A percentile compares a stretch with the other conserved stretches of the same genome.
phyloP scores from a whole-genome alignment of 2,797 vertebrate genomes.

The Poecilia gillii region DNA sequence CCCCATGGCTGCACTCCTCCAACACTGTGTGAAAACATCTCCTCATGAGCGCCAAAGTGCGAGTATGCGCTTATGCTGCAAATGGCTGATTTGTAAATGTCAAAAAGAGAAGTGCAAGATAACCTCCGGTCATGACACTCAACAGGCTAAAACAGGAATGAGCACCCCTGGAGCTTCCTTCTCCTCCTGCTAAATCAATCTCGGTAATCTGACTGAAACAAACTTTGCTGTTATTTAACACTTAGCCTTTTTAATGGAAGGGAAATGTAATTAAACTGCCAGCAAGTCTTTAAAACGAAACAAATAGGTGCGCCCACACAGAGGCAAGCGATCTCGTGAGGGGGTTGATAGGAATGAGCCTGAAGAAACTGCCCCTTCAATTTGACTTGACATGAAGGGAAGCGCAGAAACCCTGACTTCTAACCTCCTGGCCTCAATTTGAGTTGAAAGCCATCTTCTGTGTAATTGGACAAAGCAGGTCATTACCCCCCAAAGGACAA shows the following conservation, averaged over 20 bases:
- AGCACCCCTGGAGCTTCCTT: conserved; percentile 11
- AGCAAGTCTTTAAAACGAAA: conserved; percentile 13
- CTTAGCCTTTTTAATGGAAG: not conserved
- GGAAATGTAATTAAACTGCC: conserved; percentile 36
- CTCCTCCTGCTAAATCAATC: conserved; percentile 12
- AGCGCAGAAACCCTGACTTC: conserved; percentile 42
- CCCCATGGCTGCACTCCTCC: conserved; percentile 33
- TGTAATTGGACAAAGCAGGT: conserved; percentile 56
- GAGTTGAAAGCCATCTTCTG: conserved; percentile 35
- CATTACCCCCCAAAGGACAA: conserved; percentile 40
- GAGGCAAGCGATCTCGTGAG: not conserved
- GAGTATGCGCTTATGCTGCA: conserved; percentile 40
- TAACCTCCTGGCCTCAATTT: conserved; percentile 59
- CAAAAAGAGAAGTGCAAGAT: conserved; percentile 31
- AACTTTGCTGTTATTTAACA: not conserved
- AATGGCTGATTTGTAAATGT: conserved; percentile 56
- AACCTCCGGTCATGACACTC: conserved; percentile 41
- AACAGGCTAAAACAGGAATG: conserved; percentile 31
- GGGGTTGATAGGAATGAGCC: conserved; percentile 26
- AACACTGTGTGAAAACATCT: conserved; percentile 40
- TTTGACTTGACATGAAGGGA: conserved; percentile 17
- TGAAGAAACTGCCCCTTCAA: conserved; percentile 37
- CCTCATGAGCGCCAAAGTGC: conserved; percentile 20
- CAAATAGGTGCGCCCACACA: conserved; percentile 26
- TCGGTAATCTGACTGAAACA: conserved; percentile 26